Base-by-base conservation (phyloP, 2,113 vertebrate species). In the Rhinolophus ferrumequinum region DNA sequence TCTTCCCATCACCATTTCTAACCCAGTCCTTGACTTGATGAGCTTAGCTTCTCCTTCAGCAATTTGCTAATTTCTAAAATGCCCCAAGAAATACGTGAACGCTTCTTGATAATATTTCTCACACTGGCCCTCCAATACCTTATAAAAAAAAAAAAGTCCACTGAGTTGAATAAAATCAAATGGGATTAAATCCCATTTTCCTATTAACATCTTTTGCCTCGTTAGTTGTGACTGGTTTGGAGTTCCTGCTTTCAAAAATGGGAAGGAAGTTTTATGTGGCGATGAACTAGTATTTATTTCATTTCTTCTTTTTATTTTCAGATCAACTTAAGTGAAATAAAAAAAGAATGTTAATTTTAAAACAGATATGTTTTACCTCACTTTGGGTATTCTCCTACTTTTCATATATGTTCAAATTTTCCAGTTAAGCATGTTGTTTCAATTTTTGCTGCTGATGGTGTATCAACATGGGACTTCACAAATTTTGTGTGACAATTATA, bases 251-350 rank as follows among this genome's bases (percentile, higher is more conserved):
- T 81, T 95, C 76, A 93, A 95, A 79, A 96, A 54, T 62, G 69
- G 64, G 76, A 94, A 96, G 90, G 79, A 93, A 84, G 64, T 35
- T 44, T 73, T 70, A 16, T 30, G 19, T 47, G 60, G 67, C 0
- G 1, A 86, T 28, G 7, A 5, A n/a, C 80, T 38, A 11, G 16
- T n/a, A 75, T 82, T 79, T 92, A 54, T 95, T 97, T 90, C 96
- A 94, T 90, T 97, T 95, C 96, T 90, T 69, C 94, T 95, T 97
- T 96, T 96, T 77, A 79, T 96, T 96, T 97, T 97, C 73, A 92
- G 64, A 94, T 93, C 89, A 95, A 85, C 50, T 88, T 56, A 80
- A 69, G 77, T 38, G 10, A 50, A 50, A 13, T 50, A 88, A 58
- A 12, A 80, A 83, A 62, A 50, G 16, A 15, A 54, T 6, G 15